Conservation (phyloP, 2,113 vertebrate species). For the Bettongia penicillata region DNA sequence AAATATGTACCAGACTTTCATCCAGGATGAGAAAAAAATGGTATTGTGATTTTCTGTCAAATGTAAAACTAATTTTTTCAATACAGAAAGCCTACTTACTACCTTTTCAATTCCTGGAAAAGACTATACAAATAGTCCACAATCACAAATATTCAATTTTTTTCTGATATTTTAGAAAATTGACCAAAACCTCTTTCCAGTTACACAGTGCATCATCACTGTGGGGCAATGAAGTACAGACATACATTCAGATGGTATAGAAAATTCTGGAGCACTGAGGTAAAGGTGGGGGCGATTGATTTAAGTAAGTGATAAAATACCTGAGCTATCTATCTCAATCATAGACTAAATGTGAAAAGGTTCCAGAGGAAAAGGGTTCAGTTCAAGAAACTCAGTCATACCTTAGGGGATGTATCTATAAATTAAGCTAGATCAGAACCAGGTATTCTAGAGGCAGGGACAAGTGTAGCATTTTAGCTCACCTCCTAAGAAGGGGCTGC, state of each 20-base stretch:
- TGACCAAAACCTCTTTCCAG: not conserved
- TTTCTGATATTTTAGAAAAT: not conserved
- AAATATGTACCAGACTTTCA: not conserved
- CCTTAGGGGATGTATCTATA: too few relatives aligned
- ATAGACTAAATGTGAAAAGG: too few relatives aligned
- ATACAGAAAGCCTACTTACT: not conserved
- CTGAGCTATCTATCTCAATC: too few relatives aligned
- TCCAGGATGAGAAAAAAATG: not conserved
- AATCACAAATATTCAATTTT: not conserved
- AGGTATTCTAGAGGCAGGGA: too few relatives aligned
- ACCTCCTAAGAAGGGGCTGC: too few relatives aligned
- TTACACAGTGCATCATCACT: not conserved
- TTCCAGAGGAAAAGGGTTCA: too few relatives aligned
- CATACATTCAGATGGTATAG: not conserved
- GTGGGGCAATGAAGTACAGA: not conserved
- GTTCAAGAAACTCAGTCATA: too few relatives aligned
- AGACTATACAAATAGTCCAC: not conserved
- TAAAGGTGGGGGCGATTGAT: not conserved
- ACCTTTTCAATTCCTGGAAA: not conserved
- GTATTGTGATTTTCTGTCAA: not conserved
- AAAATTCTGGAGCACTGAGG: not conserved
- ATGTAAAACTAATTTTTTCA: not conserved
- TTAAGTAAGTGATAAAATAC: too few relatives aligned
- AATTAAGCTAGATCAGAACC: too few relatives aligned
- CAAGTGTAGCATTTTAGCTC: too few relatives aligned